Base-by-base conservation (phyloP, 2,888 invertebrate genomes). In the Tetanocera ferruginea region DNA sequence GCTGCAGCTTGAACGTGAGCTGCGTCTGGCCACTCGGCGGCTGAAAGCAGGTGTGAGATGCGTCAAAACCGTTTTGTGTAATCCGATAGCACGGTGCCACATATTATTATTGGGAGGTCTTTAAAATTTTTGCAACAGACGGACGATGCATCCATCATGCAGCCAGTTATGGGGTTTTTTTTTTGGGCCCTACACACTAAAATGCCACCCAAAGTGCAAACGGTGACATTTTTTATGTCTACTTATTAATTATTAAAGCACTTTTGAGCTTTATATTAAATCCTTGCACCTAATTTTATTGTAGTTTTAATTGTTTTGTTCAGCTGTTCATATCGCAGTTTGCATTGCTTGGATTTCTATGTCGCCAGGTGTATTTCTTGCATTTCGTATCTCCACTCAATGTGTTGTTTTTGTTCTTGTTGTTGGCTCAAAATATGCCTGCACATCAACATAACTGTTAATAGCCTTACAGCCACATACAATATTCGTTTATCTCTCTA, bases 51-150 rank as follows among this genome's bases (percentile, higher is more conserved):
- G 80, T 82, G 83, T 79, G 80, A 79, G 78, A 73, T 76, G 70
- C 72, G 81, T 80, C 72, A 64, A 78, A 71, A 60, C 69, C 70
- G 77, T 73, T 78, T 60, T 51, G 51, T 76, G 79, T 73, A 79
- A 80, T 81, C 81, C 78, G 83, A 82, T 81, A 82, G 81, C 84
- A 81, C 76, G 80, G 80, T 82, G 57, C 72, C 72, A 72, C 57
- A 72, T 25, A 72, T 72, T 43, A 43, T 43, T 57, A 23, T 37
- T 60, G 55, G 52, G 69, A 69, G 69, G 69, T 69, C 51, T 25
- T 25, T 28, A 1, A 3, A 25, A 49, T 5, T 69, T 28, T 4
- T 55, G 69, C 4, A 6, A 17, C 37, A n/a, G 66, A 66, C 34
- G 60, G 43, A 72, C n/a, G 72, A 23, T 31, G 31, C 14, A 76